phyloP scores from a whole-genome alignment of 2,797 vertebrate genomes.

The Enteromius unitaeniatus region DNA sequence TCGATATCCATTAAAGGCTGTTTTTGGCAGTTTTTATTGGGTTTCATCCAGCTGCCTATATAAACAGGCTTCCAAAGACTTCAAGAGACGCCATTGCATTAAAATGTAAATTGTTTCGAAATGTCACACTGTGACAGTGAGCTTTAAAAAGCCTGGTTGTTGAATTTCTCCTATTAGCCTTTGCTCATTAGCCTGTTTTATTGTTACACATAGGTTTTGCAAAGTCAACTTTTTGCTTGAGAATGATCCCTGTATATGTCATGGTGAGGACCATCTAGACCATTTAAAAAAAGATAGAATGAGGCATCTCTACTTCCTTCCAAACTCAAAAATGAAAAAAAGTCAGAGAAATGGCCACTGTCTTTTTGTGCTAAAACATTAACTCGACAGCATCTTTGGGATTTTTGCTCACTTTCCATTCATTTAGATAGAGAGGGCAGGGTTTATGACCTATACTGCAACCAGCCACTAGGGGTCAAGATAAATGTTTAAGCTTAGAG shows the following conservation, averaged over 20 bases:
- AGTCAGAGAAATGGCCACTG: neutral
- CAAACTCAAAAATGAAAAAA: neutral
- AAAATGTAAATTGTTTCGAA: conserved; percentile 33
- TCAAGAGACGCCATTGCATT: conserved; percentile 22
- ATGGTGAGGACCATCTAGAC: neutral
- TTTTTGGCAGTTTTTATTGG: conserved; percentile 48
- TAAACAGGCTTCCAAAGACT: conserved; percentile 41
- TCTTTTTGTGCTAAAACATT: neutral
- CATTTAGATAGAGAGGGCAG: neutral
- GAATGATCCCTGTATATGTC: conserved; percentile 11
- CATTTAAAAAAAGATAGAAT: neutral
- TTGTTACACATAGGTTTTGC: conserved; percentile 9
- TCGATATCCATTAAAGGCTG: conserved; percentile 42
- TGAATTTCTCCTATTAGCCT: neutral
- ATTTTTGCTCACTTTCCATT: neutral
- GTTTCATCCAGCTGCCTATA: conserved; percentile 42
- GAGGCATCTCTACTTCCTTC: neutral
- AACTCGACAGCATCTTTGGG: neutral
- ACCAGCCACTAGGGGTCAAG: neutral
- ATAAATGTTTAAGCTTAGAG: neutral
- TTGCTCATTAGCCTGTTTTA: conserved; percentile 20
- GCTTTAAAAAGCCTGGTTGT: conserved; percentile 5
- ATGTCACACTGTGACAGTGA: conserved; percentile 28
- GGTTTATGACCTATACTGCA: neutral
- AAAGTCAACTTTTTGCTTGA: conserved; percentile 36